Evolutionary conservation across 2,113 vertebrate genomes (phyloP), one percentile per base, ranked within the genome.

Genomic region (Scophthalmus maximus): DNA sequence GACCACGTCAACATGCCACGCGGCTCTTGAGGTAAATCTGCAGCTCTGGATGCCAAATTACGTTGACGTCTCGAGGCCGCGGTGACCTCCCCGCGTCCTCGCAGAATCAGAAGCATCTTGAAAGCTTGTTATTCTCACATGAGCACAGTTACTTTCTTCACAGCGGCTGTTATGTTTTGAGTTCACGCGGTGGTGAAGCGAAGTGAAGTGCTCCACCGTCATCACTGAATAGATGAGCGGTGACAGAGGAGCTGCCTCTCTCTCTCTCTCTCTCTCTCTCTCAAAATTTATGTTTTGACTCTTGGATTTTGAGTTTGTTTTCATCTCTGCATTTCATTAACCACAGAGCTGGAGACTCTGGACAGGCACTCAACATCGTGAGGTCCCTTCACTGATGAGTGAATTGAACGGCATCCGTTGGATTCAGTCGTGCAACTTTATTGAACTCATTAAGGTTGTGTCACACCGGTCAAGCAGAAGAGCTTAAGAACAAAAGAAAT

Each of bases 11-110:
- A 49, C 57, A 42, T 30, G 46, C 32, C 46, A 49, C 61, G 7
- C 58, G 63, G 49, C 57, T 67, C 60, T 62, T 62, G 26, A 50
- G 59, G 25, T 66, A 44, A 81, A 64, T 85, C 58, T 76, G 23
- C 57, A 67, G 46, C 50, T 85, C 57, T 66, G 59, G 69, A 78
- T 74, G 67, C 59, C 74, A 86, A n/a, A 82, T 85, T 78, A 88
- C 26, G 11, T 55, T 58, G 70, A 83, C 69, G 70, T 68, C 70
- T 76, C 2, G 0, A 32, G 30, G 69, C 30, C 59, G 8, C 15
- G n/a, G 8, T 66, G 69, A 79, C 80, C 73, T 64, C 50, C 47
- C 22, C 3, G 9, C 71, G 64, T 63, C 46, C 56, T 69, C 23
- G 1, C 40, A 69, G 10, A 27, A 42, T 22, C 40, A 40, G 32